Percentiles rank a stretch among this genome's conserved stretches.
Conservation (phyloP, 2,888 invertebrate species). For the Sinotaia quadrata region DNA sequence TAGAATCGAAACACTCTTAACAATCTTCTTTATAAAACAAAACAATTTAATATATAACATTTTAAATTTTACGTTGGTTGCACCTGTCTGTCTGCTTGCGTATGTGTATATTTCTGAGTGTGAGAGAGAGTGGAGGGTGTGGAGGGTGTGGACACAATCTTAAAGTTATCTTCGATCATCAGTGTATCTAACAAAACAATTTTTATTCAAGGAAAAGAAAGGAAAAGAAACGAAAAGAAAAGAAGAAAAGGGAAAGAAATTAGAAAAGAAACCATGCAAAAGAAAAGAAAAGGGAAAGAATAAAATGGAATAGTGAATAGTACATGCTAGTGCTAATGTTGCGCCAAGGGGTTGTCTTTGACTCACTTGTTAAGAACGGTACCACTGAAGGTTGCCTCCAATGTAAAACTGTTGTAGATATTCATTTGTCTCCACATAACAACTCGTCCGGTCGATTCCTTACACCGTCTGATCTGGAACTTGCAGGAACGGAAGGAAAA, state of each 20-base stretch:
- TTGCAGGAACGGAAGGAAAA: constrained; percentile 69
- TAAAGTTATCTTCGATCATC: too few species aligned
- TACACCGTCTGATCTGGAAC: constrained; percentile 69
- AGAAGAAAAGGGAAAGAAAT: background rate
- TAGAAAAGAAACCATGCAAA: background rate
- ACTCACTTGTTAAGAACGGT: constrained; percentile 67
- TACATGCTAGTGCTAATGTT: background rate
- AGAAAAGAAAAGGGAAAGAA: background rate
- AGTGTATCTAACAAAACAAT: constrained; percentile 5
- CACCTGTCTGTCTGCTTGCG: too few species aligned
- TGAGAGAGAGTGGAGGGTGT: too few species aligned
- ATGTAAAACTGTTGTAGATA: constrained; percentile 69
- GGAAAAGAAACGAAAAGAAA: background rate
- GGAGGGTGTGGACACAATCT: too few species aligned
- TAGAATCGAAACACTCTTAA: too few species aligned
- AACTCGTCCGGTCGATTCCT: constrained; percentile 71
- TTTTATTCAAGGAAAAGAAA: background rate
- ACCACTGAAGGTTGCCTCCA: constrained; percentile 72
- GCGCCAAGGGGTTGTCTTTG: too few species aligned
- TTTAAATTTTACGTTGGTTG: too few species aligned
- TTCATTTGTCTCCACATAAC: constrained; percentile 71
- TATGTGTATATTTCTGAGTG: too few species aligned
- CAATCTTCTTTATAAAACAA: too few species aligned
- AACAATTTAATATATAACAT: too few species aligned
- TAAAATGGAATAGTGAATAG: too few species aligned